phyloP scores from a whole-genome alignment of 2,888 invertebrate genomes.

The Mallateleia sp. region DNA sequence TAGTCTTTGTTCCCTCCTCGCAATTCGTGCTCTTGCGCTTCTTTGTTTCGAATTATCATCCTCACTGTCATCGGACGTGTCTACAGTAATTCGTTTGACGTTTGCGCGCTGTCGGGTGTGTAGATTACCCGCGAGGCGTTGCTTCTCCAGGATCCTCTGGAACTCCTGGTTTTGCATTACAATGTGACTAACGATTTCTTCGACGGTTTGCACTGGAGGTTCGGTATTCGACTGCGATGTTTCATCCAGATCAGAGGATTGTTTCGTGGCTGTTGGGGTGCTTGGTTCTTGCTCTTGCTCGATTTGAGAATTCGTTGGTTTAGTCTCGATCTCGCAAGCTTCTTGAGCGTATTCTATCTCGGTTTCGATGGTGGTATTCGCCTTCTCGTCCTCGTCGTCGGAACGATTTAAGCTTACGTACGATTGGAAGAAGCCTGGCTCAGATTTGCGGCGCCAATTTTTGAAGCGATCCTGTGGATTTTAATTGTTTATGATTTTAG shows the following conservation, averaged over 20 bases:
- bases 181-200: conserved; percentile 95
- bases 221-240: conserved; percentile 62
- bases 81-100: conserved; percentile 90
- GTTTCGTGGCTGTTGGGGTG: conserved; percentile 11
- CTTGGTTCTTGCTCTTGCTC: conserved; percentile 87
- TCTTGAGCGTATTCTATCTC: conserved; percentile 80
- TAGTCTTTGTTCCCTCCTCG: conserved; percentile 84
- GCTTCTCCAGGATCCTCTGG: conserved; percentile 94
- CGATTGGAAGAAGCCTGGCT: conserved; percentile 91
- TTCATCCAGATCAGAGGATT: too few species aligned
- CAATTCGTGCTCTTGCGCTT: conserved; percentile 25
- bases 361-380: conserved; percentile 26
- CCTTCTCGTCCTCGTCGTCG: conserved; percentile 87
- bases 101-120: conserved; percentile 90
- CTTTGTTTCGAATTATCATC: conserved; percentile 80
- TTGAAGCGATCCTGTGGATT: conserved; percentile 91
- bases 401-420: conserved; percentile 87
- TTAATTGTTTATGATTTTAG: too few species aligned
- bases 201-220: conserved; percentile 91
- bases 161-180: conserved; percentile 96
- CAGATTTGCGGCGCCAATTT: conserved; percentile 93
- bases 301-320: conserved; percentile 85
- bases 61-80: conserved; percentile 90
- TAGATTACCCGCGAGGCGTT: conserved; percentile 91
- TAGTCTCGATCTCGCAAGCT: conserved; percentile 47